Conservation (phyloP, 2,113 vertebrate genomes). For the Heterochromis multidens region DNA sequence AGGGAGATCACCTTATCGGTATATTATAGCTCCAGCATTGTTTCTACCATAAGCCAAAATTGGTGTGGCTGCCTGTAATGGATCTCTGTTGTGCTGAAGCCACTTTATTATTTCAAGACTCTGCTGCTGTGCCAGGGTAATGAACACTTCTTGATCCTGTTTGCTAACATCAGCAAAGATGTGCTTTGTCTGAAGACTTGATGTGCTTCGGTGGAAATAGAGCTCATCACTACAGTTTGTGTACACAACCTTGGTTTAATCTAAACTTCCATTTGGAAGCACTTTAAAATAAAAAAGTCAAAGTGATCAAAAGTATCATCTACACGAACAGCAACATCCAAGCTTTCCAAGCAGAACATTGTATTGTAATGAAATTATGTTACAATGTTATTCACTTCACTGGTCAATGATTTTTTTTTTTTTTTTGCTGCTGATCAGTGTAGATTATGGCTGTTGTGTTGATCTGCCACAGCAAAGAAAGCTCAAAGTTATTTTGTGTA, state of each 20-base stretch:
- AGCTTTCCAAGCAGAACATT: neutral
- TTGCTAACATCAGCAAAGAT: neutral
- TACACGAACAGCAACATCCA: neutral
- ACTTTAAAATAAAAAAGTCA: neutral
- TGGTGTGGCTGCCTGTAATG: neutral
- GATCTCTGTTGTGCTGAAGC: neutral
- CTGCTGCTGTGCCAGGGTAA: neutral
- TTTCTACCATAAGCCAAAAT: neutral
- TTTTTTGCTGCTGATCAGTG: neutral
- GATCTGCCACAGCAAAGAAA: neutral
- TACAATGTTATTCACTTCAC: neutral
- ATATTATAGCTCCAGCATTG: neutral
- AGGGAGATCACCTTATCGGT: neutral
- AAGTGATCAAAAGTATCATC: neutral
- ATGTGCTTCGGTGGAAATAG: neutral
- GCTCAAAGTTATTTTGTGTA: neutral
- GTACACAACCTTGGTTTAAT: neutral
- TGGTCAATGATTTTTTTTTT: neutral
- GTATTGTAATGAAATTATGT: neutral
- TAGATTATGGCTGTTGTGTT: neutral
- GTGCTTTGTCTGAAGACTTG: neutral
- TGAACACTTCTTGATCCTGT: neutral
- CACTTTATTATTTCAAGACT: neutral
- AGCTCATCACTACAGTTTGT: neutral
- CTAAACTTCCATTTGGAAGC: neutral